A percentile compares a stretch with the other conserved stretches of the same genome.
phyloP scores from a whole-genome alignment of 2,888 invertebrate species.

The Diloba caeruleocephala region DNA sequence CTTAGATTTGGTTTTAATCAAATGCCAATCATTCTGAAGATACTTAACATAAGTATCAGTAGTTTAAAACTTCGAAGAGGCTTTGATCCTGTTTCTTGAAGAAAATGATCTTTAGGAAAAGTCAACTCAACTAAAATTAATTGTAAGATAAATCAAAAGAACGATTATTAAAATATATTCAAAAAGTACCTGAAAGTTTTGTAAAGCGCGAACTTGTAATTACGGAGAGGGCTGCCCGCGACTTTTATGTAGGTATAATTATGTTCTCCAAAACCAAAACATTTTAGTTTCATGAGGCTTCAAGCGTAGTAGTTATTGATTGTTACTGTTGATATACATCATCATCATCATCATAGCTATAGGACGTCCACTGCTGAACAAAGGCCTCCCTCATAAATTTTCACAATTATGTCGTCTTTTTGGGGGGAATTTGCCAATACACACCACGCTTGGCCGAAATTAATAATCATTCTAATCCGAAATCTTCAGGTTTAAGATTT shows the following conservation, averaged over 20 bases:
- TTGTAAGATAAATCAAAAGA: slow-evolving; percentile 13
- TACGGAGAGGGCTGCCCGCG: background rate
- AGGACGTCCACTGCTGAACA: too few species aligned
- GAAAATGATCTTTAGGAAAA: slow-evolving; percentile 9
- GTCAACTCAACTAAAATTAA: slow-evolving; percentile 9
- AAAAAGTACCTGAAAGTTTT: slow-evolving; percentile 7
- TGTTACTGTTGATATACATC: too few species aligned
- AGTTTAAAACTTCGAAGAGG: slow-evolving; percentile 6
- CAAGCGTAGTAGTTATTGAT: background rate
- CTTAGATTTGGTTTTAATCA: slow-evolving; percentile 26
- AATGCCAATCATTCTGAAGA: slow-evolving; percentile 24
- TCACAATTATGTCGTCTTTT: too few species aligned
- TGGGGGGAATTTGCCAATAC: too few species aligned
- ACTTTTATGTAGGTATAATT: background rate
- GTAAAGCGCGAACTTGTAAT: background rate
- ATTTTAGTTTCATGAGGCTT: background rate
- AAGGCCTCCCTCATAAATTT: too few species aligned
- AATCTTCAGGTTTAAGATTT: too few species aligned
- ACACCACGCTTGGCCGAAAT: too few species aligned
- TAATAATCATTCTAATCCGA: too few species aligned
- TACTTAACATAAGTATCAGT: slow-evolving; percentile 20
- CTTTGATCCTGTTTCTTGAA: slow-evolving; percentile 2
- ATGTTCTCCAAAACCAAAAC: background rate
- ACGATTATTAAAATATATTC: slow-evolving; percentile 4
- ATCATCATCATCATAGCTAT: too few species aligned